Base-by-base conservation (phyloP, 2,888 invertebrate species). In the Trichacis sp. region DNA sequence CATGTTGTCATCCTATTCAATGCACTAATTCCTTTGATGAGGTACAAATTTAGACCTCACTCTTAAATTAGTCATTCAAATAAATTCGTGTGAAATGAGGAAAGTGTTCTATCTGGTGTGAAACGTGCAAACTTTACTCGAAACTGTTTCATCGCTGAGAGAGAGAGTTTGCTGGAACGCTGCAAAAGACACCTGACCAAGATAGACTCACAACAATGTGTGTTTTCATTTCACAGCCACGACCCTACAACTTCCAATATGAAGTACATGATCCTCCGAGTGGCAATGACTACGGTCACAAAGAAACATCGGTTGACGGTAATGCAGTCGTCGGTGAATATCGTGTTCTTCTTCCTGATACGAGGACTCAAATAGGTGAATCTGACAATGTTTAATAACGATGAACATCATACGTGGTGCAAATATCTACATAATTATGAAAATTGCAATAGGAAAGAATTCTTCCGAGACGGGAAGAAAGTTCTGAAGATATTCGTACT, bases 181-280 rank as follows among this genome's bases (percentile, higher is more conserved):
- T 5, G 20, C 47, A 33, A 24, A 45, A 50, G 48, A 55, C 51
- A 38, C 19, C 9, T 30, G 18, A 58, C 57, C 55, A 51, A 15
- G 67, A 64, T 57, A 46, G 50, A 48, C 52, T 46, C 47, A 2
- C 11, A 61, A 63, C 45, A 71, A 12, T 45, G 42, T 46, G 38
- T 50, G 51, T 48, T 65, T 61, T 61, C 53, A 65, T 57, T 61
- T 69, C 48, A 11, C 65, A 81, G 82, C 81, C 81, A 3, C 77
- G 75, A 89, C 94, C 95, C 1, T 95, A 92, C 86, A 93, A 92
- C 85, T 95, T 95, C 86, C 90, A 92, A 70, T 95, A 95, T 85
- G 89, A 92, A 29, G 95, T 95, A 40, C 92, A 92, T 82, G 95
- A 94, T 78, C 89, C 91, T 48, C 87, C 88, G 66, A 90, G 87